Conservation (phyloP, 1,140 invertebrate species). For the Lepidotrigona ventralis region DNA sequence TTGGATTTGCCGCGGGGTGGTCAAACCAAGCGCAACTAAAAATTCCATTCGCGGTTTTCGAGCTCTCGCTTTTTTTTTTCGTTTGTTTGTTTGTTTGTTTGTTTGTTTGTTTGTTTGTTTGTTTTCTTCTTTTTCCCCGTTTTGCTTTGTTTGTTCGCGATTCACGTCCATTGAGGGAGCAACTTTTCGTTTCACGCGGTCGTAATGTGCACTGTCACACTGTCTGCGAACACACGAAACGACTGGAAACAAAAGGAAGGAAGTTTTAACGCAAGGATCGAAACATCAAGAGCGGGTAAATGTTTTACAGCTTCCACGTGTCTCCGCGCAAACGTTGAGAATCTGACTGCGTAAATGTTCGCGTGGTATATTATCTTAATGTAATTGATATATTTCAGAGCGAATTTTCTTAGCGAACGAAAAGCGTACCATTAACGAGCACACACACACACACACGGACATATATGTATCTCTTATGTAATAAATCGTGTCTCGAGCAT, state of each 20-base stretch:
- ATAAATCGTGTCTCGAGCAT: not conserved
- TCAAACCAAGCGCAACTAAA: slow-evolving; percentile 42
- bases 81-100: not conserved
- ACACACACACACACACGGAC: no score
- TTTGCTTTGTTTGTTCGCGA: not conserved
- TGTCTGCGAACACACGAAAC: not conserved
- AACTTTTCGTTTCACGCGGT: not conserved
- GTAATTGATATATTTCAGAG: no score
- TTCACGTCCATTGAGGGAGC: not conserved
- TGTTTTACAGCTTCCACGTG: not conserved
- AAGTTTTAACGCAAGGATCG: not conserved
- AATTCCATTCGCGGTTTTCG: slow-evolving; percentile 21
- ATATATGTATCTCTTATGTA: no score
- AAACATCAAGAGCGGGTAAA: not conserved
- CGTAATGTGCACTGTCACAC: not conserved
- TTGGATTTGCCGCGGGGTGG: not conserved
- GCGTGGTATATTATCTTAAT: no score
- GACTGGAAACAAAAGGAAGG: not conserved
- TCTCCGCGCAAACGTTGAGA: not conserved
- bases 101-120: no score
- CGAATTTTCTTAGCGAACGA: no score
- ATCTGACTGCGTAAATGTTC: not conserved
- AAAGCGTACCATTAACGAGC: no score
- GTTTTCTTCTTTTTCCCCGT: no score
- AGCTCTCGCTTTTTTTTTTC: not conserved